Evolutionary conservation across 1,140 invertebrate genomes (phyloP).

Genomic region (Monomorium pharaonis): DNA sequence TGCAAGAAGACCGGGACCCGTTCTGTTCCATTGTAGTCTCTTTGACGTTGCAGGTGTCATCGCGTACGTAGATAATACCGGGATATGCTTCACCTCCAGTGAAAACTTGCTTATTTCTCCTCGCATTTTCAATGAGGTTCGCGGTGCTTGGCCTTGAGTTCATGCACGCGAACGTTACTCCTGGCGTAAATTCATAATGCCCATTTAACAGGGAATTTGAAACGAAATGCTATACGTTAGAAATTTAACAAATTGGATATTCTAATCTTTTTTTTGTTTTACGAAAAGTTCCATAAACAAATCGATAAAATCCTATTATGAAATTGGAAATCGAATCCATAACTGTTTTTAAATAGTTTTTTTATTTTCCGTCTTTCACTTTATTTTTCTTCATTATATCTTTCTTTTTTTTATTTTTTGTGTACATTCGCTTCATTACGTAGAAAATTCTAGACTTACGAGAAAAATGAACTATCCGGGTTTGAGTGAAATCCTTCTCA

Average conservation of each 20-base stretch:
- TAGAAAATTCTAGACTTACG: slow-evolving; percentile 16
- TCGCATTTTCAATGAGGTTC: slow-evolving; percentile 11
- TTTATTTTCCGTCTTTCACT: background rate
- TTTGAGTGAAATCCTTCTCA: background rate
- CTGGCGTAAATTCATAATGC: background rate
- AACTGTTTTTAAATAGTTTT: background rate
- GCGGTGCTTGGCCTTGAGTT: background rate
- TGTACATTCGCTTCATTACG: slow-evolving; percentile 4
- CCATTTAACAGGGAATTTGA: background rate
- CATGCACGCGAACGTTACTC: background rate
- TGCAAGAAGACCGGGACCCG: slow-evolving; percentile 37
- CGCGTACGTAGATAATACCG: slow-evolving; percentile 19
- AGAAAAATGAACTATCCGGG: background rate
- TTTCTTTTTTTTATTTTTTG: background rate
- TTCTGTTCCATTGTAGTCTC: slow-evolving; percentile 9
- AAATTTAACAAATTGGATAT: background rate
- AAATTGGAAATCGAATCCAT: background rate
- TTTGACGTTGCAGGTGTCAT: slow-evolving; percentile 53
- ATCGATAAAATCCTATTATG: background rate
- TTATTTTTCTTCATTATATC: too few relatives aligned
- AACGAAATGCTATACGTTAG: background rate
- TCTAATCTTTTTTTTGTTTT: background rate
- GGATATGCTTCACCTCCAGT: background rate
- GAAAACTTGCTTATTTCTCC: slow-evolving; percentile 31
- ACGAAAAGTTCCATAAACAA: background rate